Conservation (phyloP, 2,113 vertebrate genomes). For the Hyperoodon ampullatus region DNA sequence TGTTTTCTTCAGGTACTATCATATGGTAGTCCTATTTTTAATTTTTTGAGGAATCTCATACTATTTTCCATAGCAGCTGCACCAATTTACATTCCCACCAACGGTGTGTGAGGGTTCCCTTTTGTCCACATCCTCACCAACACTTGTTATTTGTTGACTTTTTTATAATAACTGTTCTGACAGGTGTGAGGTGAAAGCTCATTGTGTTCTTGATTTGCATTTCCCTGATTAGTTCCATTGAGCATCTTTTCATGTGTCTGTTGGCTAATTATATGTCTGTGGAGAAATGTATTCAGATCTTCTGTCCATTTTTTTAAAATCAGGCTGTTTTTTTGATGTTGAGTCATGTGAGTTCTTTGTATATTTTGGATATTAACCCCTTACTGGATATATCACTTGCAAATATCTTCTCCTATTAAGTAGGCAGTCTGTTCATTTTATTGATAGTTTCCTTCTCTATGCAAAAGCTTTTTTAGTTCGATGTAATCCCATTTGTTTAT, state of each 20-base stretch:
- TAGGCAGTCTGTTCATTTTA: background rate
- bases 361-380: background rate
- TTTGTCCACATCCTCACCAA: background rate
- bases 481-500: background rate
- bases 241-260: background rate
- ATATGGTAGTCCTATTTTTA: background rate
- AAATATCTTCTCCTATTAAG: background rate
- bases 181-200: background rate
- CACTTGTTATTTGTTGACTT: background rate
- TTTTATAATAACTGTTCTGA: background rate
- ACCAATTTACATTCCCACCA: background rate
- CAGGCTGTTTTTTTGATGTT: background rate
- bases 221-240: background rate
- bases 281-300: background rate
- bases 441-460: background rate
- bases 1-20: background rate
- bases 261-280: background rate
- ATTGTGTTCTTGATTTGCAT: background rate
- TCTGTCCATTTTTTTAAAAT: background rate
- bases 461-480: background rate
- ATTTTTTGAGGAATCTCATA: background rate
- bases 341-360: background rate
- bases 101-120: background rate
- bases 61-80: background rate
- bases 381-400: background rate